Base-by-base conservation (phyloP, 2,797 vertebrate species). In the Bradypodion ventrale region DNA sequence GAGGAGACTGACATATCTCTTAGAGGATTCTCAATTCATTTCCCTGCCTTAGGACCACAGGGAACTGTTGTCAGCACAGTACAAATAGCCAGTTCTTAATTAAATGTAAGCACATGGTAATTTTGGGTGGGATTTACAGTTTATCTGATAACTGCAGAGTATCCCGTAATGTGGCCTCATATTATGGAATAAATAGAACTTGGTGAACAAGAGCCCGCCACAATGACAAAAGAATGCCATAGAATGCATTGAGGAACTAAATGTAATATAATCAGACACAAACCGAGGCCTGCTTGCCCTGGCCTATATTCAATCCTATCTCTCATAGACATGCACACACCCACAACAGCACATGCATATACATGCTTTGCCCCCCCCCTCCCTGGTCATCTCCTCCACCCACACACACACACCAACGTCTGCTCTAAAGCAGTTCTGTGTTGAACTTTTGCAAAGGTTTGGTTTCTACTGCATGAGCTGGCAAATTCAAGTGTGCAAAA, bases 101-200 rank as follows among this genome's bases (percentile, higher is more conserved):
- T 96, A 96, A 96, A 96, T 93, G 95, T 95, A 95, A 95, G 95
- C 92, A 91, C 35, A 66, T 90, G 90, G 88, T 93, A 93, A 94
- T 95, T 94, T 93, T 94, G 89, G 88, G 89, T 59, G 89, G 93
- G 92, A 95, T 94, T 94, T 93, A 83, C 93, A 93, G 82, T 94
- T 56, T 95, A 96, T 95, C 95, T 94, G 93, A 94, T 94, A 89
- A 91, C 85, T 94, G 90, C 90, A 93, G 90, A 87, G 90, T 49
- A 60, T 90, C 81, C 78, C 49, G 87, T 91, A 88, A 84, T 23
- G 19, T 66, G 88, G 86, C 84, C 69, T 88, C 75, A 59, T 42
- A 62, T 78, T 87, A 29, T 66, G 3, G 88, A 87, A 89, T 82
- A 80, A 37, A 80, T 1, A 75, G 85, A 93, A 62, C 27, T 91